Evolutionary conservation across 53 echinoderm and acorn worm genomes (phyloP), one percentile per base, ranked within the genome.

Genomic region (Temnopleurus reevesii): DNA sequence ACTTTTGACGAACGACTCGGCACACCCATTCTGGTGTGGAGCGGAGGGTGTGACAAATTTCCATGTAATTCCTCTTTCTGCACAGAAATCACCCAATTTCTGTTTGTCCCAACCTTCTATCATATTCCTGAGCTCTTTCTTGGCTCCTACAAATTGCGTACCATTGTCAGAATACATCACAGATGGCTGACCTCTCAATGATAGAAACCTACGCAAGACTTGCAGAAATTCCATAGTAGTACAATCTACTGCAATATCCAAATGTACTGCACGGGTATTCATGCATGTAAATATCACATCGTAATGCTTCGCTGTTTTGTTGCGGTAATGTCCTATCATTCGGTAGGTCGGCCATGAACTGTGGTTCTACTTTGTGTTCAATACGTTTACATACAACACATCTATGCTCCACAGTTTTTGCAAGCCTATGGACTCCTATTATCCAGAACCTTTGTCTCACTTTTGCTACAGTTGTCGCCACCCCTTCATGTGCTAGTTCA

Each of bases 21-120:
- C 93, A 45, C 95, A 93, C 13, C 91, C 93, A 86, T 95, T 95
- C 28, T 95, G 95, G 45, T 93, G 95, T 6, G 95, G 95, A 17
- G 95, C 95, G 25, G 86, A 45, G 17, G 93, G 95, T 53, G 95
- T 95, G 2, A 79, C 90, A 77, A 95, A 95, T 31, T 76, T 91
- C 95, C 95, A 95, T 31, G 36, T 44, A 34, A 81, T 38, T 28
- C 89, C 77, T 53, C 63, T 76, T 25, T 93, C 91, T 26, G 95
- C 93, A 81, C 95, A 95, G 63, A 90, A 95, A 31, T 95, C 95
- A 45, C 66, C 83, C 45, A 95, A 86, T 66, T 89, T 55, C 4
- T 45, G 26, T 64, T 81, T 59, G 24, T 41, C 53, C 92, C 92
- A 94, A 26, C 94, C 94, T 12, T 17, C 31, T 26, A 92, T 49